A percentile compares a stretch with the other conserved stretches of the same genome.
Evolutionary conservation across 1,140 invertebrate genomes (phyloP).

Genomic region (Cataglyphis hispanica): DNA sequence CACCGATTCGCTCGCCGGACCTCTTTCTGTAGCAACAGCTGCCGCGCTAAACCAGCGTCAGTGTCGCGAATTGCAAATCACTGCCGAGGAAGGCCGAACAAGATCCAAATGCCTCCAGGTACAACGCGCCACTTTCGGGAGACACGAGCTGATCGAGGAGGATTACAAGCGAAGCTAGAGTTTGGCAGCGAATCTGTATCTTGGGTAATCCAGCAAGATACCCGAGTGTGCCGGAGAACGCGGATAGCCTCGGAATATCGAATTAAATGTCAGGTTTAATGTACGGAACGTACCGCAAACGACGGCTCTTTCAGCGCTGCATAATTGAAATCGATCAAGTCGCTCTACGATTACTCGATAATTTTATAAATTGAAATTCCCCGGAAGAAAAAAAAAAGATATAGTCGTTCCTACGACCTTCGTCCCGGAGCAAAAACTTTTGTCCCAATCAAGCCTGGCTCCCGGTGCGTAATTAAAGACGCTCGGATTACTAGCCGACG

Average conservation of each 20-base stretch:
- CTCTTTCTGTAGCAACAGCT: slow-evolving; percentile 56
- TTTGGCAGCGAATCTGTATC: slow-evolving; percentile 59
- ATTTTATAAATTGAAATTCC: slow-evolving; percentile 3
- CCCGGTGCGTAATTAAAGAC: slow-evolving; percentile 78
- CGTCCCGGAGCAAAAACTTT: slow-evolving; percentile 67
- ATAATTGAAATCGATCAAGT: not conserved
- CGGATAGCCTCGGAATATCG: slow-evolving; percentile 39
- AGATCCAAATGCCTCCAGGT: slow-evolving; percentile 67
- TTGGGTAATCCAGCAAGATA: slow-evolving; percentile 66
- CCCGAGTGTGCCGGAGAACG: slow-evolving; percentile 28
- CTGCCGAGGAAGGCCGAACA: slow-evolving; percentile 68
- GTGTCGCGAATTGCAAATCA: slow-evolving; percentile 75
- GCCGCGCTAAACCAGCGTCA: slow-evolving; percentile 61
- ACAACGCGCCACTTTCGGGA: slow-evolving; percentile 68
- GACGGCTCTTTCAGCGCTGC: not conserved
- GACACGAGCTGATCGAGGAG: slow-evolving; percentile 55
- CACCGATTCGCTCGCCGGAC: slow-evolving; percentile 45
- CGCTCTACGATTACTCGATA: slow-evolving; percentile 11
- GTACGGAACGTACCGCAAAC: slow-evolving; percentile 18
- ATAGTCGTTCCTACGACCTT: not conserved
- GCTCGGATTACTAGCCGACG: slow-evolving; percentile 68
- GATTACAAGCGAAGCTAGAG: slow-evolving; percentile 65
- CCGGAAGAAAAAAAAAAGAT: too few species aligned
- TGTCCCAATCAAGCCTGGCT: slow-evolving; percentile 71
- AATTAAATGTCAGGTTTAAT: slow-evolving; percentile 66